Evolutionary conservation across 2,888 invertebrate species (phyloP).

Genomic region (Dicranocentrus wangi): DNA sequence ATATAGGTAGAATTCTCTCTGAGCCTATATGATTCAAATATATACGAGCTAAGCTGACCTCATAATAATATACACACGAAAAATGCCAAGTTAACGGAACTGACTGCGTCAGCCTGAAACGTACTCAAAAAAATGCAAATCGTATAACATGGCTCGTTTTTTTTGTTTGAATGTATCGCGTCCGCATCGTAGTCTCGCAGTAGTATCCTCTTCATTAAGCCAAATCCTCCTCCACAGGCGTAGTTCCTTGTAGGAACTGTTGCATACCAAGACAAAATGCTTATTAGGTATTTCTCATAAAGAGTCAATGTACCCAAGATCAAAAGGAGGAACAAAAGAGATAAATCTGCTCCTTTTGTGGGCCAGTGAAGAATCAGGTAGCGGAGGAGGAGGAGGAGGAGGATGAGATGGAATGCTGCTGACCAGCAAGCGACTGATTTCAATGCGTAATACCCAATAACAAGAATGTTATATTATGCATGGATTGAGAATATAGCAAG

Average conservation of each 20-base stretch:
- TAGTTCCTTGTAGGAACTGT: neutral
- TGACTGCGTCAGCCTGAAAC: neutral
- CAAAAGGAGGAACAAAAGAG: neutral
- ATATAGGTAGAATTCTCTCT: no score
- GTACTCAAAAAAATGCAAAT: no score
- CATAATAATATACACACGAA: no score
- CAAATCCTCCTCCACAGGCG: conserved; percentile 7
- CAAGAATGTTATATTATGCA: no score
- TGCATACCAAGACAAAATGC: neutral
- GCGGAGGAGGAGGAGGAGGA: no score
- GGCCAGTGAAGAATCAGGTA: neutral
- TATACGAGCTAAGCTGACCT: neutral
- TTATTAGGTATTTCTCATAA: neutral
- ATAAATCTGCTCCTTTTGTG: neutral
- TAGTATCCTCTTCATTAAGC: no score
- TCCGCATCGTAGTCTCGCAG: no score
- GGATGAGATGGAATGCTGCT: no score
- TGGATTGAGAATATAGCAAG: neutral
- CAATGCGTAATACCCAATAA: neutral
- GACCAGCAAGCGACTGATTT: neutral
- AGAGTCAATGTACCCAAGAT: conserved; percentile 2
- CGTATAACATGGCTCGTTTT: neutral
- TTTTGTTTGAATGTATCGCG: conserved; percentile 4
- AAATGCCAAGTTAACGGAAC: conserved; percentile 24
- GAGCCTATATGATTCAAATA: neutral